Evolutionary conservation across 2,888 invertebrate genomes (phyloP), one percentile per base, ranked within the genome.

Genomic region (Drosophila neutralis): DNA sequence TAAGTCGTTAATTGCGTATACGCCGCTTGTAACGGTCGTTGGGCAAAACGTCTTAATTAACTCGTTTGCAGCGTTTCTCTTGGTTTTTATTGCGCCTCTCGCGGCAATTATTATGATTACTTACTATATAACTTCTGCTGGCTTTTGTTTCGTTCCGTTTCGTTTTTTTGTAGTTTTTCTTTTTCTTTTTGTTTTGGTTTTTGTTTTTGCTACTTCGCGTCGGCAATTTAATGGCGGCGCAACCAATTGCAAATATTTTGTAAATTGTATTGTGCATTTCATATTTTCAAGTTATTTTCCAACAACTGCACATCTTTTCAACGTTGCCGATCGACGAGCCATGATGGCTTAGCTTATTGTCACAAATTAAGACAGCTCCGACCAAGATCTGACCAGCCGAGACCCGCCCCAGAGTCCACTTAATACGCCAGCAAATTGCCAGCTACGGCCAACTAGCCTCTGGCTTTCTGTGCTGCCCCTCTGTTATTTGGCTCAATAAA

Each of bases 401-500:
- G 18, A 24, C 4, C 52, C 45, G 63, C 35, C 36, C 38, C 36
- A 58, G 51, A 61, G 54, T 38, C 51, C 45, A 60, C 56, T 72
- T 71, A 69, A 74, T 79, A 75, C 72, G 27, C 53, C 80, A 75
- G 72, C 73, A 85, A 87, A 87, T 89, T 89, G 77, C 45, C 69
- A 57, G 65, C 62, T 73, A 59, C 35, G 59, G 29, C 8, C 18
- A 4, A 52, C 13, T 31, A 35, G 82, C 84, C 79, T 3, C 51
- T 48, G 71, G 78, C 64, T 11, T 51, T 62, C 75, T 60, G 56
- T 66, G 57, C 53, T 42, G 45, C 15, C 67, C 42, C 82, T 76
- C 87, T 89, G 85, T 91, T 82, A 91, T 91, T 91, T 91, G 78
- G 78, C 57, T 72, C 89, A 91, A 91, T 91, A 89, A 91, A 91